phyloP scores from a whole-genome alignment of 2,888 invertebrate genomes.

The Hypomecis atomaria region DNA sequence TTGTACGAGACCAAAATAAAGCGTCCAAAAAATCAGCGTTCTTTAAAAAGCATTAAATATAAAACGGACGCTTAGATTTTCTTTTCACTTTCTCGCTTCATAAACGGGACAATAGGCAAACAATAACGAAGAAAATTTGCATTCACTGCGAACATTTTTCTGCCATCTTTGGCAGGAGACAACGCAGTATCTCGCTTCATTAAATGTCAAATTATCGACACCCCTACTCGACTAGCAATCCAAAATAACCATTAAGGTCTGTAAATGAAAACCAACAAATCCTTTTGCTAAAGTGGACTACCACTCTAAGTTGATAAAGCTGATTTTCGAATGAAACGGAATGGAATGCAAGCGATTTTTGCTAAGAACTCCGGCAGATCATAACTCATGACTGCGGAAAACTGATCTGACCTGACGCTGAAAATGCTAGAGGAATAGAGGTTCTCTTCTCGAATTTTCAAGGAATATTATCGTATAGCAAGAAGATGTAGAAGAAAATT shows the following conservation, averaged over 20 bases:
- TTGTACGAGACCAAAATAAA: constrained; percentile 24
- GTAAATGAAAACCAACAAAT: constrained; percentile 52
- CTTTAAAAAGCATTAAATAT: constrained; percentile 50
- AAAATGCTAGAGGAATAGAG: constrained; percentile 43
- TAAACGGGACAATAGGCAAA: constrained; percentile 80
- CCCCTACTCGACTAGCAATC: constrained; percentile 67
- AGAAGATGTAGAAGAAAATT: constrained; percentile 44
- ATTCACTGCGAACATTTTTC: constrained; percentile 77
- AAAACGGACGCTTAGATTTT: constrained; percentile 46
- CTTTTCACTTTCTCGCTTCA: constrained; percentile 69
- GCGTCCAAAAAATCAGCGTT: constrained; percentile 33
- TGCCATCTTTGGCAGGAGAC: constrained; percentile 74
- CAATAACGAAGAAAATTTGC: constrained; percentile 80
- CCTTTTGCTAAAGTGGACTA: constrained; percentile 47
- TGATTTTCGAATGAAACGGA: constrained; percentile 59
- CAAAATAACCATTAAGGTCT: constrained; percentile 70
- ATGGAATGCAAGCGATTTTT: constrained; percentile 61
- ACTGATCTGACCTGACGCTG: constrained; percentile 58
- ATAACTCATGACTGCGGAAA: constrained; percentile 71
- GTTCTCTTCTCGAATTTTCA: constrained; percentile 17
- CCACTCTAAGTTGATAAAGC: constrained; percentile 57
- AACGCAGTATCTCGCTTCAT: constrained; percentile 77
- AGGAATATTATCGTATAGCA: constrained; percentile 18
- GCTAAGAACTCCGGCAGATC: constrained; percentile 71
- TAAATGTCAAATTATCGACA: constrained; percentile 81